Base-by-base conservation (phyloP, 2,113 vertebrate species). In the Campylomormyrus tamandua region DNA sequence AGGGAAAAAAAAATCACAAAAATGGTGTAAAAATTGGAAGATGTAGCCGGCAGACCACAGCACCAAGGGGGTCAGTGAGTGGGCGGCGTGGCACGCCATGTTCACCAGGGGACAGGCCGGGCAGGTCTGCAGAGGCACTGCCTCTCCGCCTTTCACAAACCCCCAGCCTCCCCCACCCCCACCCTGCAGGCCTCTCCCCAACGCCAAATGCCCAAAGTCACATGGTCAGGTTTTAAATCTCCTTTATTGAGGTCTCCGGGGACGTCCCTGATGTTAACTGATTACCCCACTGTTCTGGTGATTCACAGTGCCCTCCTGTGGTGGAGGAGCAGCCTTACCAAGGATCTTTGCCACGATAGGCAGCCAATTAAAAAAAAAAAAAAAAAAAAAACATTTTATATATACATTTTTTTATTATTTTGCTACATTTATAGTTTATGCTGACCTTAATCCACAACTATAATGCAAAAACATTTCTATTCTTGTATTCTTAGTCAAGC, bases 261-360 rank as follows among this genome's bases (percentile, higher is more conserved):
- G 91, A 92, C 11, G 90, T 91, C 93, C 90, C 91, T 92, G 91
- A 91, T 49, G 42, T 90, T 52, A 77, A 80, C 66, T 46, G 19
- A 88, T 88, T 50, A 2, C 74, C 0, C 80, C 9, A 52, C 89
- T 53, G 24, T 88, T 74, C 48, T 83, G 2, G 58, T 85, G 92
- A 92, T 58, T 21, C n/a, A 88, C n/a, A 92, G 15, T 85, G 89
- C 95, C 94, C 19, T 92, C 94, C 0, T 90, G 94, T 94, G 95
- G 93, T 11, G 17, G 0, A 13, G 27, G 0, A 80, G 45, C 0
- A n/a, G 49, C 9, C 27, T 83, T 90, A 5, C 70, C 27, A 62
- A 7, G 39, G 6, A 21, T 62, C 1, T 7, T 2, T 9, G 49
- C 49, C 50, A 31, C 48, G 21, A 87, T 31, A 70, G 27, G 2